Evolutionary conservation across 2,888 invertebrate species (phyloP).

Genomic region (Rhagonycha lutea): DNA sequence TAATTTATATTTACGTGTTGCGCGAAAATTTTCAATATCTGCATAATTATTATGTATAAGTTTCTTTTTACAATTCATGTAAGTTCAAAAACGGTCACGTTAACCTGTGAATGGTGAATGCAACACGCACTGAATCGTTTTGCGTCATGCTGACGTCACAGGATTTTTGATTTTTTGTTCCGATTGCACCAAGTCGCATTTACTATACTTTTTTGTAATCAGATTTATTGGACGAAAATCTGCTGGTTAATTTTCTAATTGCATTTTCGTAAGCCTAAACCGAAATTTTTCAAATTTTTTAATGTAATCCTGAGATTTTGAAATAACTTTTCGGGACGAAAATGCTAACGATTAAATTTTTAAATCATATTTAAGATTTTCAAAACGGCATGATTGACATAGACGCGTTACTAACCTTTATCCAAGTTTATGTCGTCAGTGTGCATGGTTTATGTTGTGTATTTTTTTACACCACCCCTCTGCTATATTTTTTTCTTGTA

Average conservation of each 20-base stretch:
- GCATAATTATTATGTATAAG: slow-evolving; percentile 23
- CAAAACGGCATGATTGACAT: background rate
- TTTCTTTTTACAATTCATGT: slow-evolving; percentile 24
- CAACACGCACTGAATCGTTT: slow-evolving; percentile 31
- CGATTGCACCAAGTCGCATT: background rate
- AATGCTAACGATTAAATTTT: no score
- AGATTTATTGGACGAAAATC: background rate
- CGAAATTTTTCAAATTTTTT: background rate
- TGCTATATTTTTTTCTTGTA: background rate
- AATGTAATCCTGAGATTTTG: background rate
- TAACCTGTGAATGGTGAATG: slow-evolving; percentile 27
- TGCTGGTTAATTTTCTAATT: background rate
- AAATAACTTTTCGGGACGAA: background rate
- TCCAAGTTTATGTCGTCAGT: background rate
- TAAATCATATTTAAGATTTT: background rate
- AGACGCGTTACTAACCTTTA: background rate
- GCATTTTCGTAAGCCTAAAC: background rate
- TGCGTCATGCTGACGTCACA: slow-evolving; percentile 43
- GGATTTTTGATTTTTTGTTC: slow-evolving; percentile 13
- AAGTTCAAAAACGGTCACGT: slow-evolving; percentile 28
- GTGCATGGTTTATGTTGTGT: background rate
- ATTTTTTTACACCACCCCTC: background rate
- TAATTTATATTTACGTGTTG: background rate
- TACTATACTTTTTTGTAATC: background rate
- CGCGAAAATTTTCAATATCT: slow-evolving; percentile 16